These are phyloP conservation scores for Cephalopachus bancanus DNA, from an alignment of 2,797 vertebrate genomes.

Conservation along the genomic window DNA sequence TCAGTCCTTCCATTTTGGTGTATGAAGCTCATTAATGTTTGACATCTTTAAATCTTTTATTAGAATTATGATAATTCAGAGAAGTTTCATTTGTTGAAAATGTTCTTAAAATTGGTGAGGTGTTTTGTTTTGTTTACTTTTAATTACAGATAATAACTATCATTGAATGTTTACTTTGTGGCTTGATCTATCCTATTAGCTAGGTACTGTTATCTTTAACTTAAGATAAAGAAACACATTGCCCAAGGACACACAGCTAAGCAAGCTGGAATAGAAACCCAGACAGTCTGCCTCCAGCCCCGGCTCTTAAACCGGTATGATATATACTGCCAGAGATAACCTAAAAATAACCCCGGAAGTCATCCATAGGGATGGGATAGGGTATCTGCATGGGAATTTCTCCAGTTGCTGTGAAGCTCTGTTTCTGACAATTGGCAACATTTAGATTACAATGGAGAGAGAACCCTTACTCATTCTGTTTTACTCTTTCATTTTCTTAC, in stretches of 20 bases:
- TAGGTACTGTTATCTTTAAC: not conserved
- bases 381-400: not conserved
- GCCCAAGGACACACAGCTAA: not conserved
- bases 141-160: not conserved
- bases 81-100: not conserved
- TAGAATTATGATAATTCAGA: slow-evolving; percentile 29
- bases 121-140: not conserved
- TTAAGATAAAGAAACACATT: slow-evolving; percentile 20
- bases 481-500: not conserved
- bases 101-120: slow-evolving; percentile 4
- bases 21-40: not conserved
- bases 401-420: not conserved
- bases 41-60: slow-evolving; percentile 7
- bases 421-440: not conserved
- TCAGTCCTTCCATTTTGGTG: not conserved
- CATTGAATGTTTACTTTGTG: not conserved
- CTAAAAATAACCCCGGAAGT: slow-evolving; percentile 37
- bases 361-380: not conserved
- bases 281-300: not conserved
- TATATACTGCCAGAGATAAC: not conserved
- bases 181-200: not conserved
- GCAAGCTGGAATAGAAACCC: not conserved
- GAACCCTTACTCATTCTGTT: not conserved
- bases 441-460: not conserved
- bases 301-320: not conserved